Evolutionary conservation across 1,140 invertebrate genomes (phyloP), one percentile per base, ranked within the genome.

Genomic region (Ceratosolen fusciceps): DNA sequence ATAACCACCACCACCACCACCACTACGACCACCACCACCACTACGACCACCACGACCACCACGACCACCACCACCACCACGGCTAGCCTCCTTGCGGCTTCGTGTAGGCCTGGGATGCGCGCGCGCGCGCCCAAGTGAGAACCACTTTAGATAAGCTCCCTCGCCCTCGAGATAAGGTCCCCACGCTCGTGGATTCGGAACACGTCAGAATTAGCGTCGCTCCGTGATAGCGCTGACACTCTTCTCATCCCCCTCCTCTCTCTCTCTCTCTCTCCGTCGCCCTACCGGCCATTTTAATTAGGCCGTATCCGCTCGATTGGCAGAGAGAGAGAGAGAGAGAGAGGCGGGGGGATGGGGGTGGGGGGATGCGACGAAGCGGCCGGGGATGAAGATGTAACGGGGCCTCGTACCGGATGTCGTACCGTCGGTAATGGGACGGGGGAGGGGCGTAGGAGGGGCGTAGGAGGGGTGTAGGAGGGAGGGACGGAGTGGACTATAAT

Each of bases 61-160:
- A n/a, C n/a, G n/a, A n/a, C n/a, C n/a, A 16, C 14, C 60, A 3
- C 24, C 12, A 70, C 47, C 43, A 49, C 39, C n/a, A 5, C 9
- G 2, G 9, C 65, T n/a, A 10, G 19, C 26, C 31, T 56, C 60
- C 9, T 58, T 37, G 37, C 26, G n/a, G 37, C 67, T 60, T 70
- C 10, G 37, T 72, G n/a, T n/a, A n/a, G n/a, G n/a, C n/a, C 52
- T 34, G 21, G 26, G 47, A 0, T 39, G n/a, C 29, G n/a, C 31
- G 34, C n/a, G n/a, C n/a, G 26, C 10, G 73, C 24, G 24, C 49
- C 77, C 37, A 81, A 83, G 80, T 77, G 77, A 81, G 80, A 81
- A 81, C 72, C 80, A 83, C 82, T 83, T 83, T 83, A 83, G 82
- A 83, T 83, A 81, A 47, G 77, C 31, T 29, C 54, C 29, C 26